Conservation (phyloP, 1,140 invertebrate species). For the Dendrolimus punctatus region DNA sequence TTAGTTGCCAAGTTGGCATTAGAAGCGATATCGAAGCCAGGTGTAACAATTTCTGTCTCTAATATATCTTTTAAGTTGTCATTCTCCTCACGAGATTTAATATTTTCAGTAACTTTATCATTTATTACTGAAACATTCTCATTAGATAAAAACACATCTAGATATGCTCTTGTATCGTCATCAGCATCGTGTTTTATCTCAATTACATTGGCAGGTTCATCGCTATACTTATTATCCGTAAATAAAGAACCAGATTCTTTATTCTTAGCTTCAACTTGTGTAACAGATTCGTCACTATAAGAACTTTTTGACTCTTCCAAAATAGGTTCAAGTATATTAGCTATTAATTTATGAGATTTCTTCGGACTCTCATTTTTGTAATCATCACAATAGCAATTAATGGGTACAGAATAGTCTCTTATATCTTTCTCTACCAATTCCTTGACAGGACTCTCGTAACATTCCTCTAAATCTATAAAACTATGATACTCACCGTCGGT, state of each 20-base stretch:
- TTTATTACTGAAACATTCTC: too few relatives aligned
- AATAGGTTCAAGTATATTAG: constrained; percentile 45
- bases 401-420: constrained; percentile 61
- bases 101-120: too few relatives aligned
- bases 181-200: background rate
- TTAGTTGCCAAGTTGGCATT: too few relatives aligned
- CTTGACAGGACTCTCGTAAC: constrained; percentile 62
- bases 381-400: constrained; percentile 56
- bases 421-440: constrained; percentile 65
- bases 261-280: constrained; percentile 6
- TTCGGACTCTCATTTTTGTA: constrained; percentile 33
- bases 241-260: constrained; percentile 8
- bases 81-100: too few relatives aligned
- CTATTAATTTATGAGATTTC: constrained; percentile 34
- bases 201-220: background rate
- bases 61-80: too few relatives aligned
- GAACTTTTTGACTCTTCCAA: constrained; percentile 60
- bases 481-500: constrained; percentile 59
- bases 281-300: constrained; percentile 36
- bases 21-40: too few relatives aligned
- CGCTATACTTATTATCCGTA: background rate
- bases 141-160: too few relatives aligned
- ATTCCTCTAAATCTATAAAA: constrained; percentile 53
- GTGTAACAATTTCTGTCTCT: too few relatives aligned
- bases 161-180: background rate